Base-by-base conservation (phyloP, 1,140 invertebrate genomes). In the Hypsibius dujardini region DNA sequence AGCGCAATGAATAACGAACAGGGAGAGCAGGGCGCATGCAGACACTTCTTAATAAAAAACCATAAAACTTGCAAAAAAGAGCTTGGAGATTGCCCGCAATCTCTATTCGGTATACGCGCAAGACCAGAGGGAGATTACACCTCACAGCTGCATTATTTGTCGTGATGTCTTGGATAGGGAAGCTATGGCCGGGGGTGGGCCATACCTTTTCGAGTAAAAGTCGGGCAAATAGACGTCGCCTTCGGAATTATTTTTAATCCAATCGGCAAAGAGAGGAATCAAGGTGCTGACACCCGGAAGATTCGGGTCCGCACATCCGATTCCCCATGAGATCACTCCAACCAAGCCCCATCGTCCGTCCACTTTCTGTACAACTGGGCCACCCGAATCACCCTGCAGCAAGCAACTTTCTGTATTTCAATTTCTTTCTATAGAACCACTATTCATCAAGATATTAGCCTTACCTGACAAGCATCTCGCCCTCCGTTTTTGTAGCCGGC, bases 281-380 rank as follows among this genome's bases (percentile, higher is more conserved):
- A 56, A 56, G n/a, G 50, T 56, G n/a, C 50, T 56, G 50, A 56
- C 50, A 56, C 91, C 91, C 0, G 91, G 91, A 70, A 94, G 82
- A 77, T 89, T 91, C 0, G 90, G 89, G 77, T 89, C 88, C 1
- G 90, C 91, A 76, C 92, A 95, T 0, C 89, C 90, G 59, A 90
- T 90, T 40, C 92, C 92, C 90, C 91, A 95, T 12, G 89, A 92
- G 56, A 93, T 93, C 7, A 95, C 85, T 12, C 92, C 92, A 7
- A 88, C 89, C 1, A 95, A 81, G 1, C 90, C 82, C 84, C 90
- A 95, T 59, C 90, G 82, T 72, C 86, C 86, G 50, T 56, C 50
- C 50, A 56, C 50, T 62, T 88, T 80, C 74, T 90, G 87, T 15
- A 92, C 85, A 40, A 92, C 88, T 0, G 91, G 91, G 1, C 90